Evolutionary conservation across 1,140 invertebrate genomes (phyloP).

Genomic region (Batillaria attramentaria): DNA sequence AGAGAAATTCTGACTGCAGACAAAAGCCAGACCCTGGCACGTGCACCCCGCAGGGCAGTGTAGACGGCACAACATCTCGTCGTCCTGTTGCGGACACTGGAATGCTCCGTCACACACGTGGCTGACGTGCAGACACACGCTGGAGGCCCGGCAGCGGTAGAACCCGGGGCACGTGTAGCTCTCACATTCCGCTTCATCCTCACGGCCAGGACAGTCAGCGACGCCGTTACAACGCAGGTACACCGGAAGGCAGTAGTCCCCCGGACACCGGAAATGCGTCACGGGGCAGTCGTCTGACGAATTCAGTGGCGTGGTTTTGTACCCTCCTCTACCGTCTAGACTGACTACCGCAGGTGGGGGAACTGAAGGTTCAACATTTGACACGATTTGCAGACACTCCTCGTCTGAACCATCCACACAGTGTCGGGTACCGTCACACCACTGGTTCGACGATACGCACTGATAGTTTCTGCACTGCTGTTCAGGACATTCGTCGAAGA

Average conservation of each 20-base stretch:
- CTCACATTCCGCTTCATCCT: constrained; percentile 27
- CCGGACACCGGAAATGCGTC: constrained; percentile 9
- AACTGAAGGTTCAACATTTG: no score
- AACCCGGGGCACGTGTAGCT: no score
- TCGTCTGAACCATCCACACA: no score
- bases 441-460: neutral
- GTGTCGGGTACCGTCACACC: constrained; percentile 24
- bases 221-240: constrained; percentile 36
- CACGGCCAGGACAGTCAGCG: constrained; percentile 16
- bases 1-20: constrained; percentile 2
- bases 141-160: constrained; percentile 15
- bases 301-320: no score
- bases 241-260: constrained; percentile 20
- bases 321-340: no score
- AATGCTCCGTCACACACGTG: no score
- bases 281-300: no score
- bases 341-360: no score
- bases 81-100: constrained; percentile 31
- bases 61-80: constrained; percentile 21
- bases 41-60: no score
- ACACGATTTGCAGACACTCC: no score
- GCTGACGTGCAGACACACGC: constrained; percentile 22
- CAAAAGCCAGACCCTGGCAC: no score
- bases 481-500: neutral
- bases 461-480: neutral